Percentiles rank a stretch among this genome's conserved stretches.
phyloP scores from a whole-genome alignment of 2,113 vertebrate species.

The Scartelaos histophorus region DNA sequence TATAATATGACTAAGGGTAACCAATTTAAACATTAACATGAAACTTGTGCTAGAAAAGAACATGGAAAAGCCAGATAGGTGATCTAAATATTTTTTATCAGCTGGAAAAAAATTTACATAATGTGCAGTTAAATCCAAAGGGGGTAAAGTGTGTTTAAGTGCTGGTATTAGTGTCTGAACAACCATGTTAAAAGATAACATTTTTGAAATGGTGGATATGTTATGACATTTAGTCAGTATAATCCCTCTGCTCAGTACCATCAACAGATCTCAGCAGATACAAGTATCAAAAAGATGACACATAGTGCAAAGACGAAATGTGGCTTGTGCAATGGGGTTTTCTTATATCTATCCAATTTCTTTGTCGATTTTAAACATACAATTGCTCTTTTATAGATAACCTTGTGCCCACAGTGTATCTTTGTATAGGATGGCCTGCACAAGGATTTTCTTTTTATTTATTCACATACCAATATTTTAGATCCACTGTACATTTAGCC shows the following conservation, averaged over 20 bases:
- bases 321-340: neutral
- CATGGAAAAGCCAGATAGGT: neutral
- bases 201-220: slow-evolving; percentile 1
- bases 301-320: neutral
- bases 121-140: neutral
- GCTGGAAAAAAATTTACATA: neutral
- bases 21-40: neutral
- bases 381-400: neutral
- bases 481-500: neutral
- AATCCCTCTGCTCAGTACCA: slow-evolving; percentile 3
- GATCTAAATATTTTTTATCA: neutral
- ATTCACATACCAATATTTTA: slow-evolving; percentile 9
- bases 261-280: neutral
- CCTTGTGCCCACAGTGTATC: neutral
- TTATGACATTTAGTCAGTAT: slow-evolving; percentile 7
- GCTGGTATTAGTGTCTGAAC: neutral
- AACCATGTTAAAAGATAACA: slow-evolving; percentile 4
- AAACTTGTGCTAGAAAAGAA: neutral
- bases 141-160: neutral
- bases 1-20: no score
- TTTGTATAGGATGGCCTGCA: neutral
- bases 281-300: neutral
- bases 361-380: neutral
- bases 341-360: neutral
- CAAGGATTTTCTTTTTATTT: slow-evolving; percentile 3